A percentile compares a stretch with the other conserved stretches of the same genome.
These are phyloP conservation scores for Discoglossus pictus DNA, from an alignment of 2,797 vertebrate species.

Conservation along the genomic window DNA sequence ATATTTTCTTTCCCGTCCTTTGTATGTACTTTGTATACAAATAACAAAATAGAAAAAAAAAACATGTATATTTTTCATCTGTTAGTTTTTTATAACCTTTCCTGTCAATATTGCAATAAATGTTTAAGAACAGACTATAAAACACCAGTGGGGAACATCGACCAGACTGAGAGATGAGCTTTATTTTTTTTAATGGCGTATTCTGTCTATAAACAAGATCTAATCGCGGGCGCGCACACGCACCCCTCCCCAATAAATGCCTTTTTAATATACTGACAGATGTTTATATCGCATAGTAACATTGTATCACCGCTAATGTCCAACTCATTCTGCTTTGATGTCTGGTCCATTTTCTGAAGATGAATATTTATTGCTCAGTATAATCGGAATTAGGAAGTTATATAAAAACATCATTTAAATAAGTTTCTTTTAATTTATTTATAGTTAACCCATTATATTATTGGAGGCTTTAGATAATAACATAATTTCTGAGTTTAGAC, in stretches of 20 bases:
- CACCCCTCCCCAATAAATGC: slow-evolving; percentile 40
- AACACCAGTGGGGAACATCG: slow-evolving; percentile 32
- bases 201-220: slow-evolving; percentile 39
- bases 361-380: too few species aligned
- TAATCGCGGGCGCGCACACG: slow-evolving; percentile 41
- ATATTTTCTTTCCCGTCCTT: slow-evolving; percentile 23
- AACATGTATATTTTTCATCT: slow-evolving; percentile 38
- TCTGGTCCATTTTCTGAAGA: too few species aligned
- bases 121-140: slow-evolving; percentile 31
- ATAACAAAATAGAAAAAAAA: slow-evolving; percentile 36
- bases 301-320: slow-evolving; percentile 27
- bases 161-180: slow-evolving; percentile 41
- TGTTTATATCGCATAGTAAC: slow-evolving; percentile 44
- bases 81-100: slow-evolving; percentile 27
- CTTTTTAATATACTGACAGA: slow-evolving; percentile 48
- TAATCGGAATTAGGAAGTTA: too few species aligned
- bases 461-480: too few species aligned
- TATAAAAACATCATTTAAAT: too few species aligned
- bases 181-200: slow-evolving; percentile 37
- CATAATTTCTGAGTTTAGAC: too few species aligned
- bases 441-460: too few species aligned
- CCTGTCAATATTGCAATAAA: slow-evolving; percentile 34
- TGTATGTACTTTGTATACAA: slow-evolving; percentile 46
- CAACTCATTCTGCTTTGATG: neutral
- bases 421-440: too few species aligned